Evolutionary conservation across 2,888 invertebrate species (phyloP), one percentile per base, ranked within the genome.

Genomic region (Athalia rosae): DNA sequence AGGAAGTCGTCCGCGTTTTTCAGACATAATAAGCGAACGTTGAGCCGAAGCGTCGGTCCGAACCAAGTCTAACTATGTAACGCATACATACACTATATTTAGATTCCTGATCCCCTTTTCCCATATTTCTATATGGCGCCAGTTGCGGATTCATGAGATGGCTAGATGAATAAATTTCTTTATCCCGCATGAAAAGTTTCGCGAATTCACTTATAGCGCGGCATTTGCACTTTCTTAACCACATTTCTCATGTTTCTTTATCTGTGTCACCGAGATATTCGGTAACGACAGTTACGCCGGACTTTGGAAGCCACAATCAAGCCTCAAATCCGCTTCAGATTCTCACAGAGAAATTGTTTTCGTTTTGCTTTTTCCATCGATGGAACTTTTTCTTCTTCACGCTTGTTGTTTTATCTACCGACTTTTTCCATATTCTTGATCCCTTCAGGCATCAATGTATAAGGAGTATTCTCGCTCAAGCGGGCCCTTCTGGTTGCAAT

Each of bases 231-330:
- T 56, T 67, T 53, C 9, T 53, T 41, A 41, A 67, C 53, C 11
- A 28, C 53, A 67, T 53, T 67, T 53, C 41, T 53, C 4, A 53
- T 9, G 28, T 28, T 41, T 8, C 9, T 67, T 67, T 50, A 4
- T 41, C 67, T 41, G 50, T 28, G 28, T 48, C 9, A 3, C 50
- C 15, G 50, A 50, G 28, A 4, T 50, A 50, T 50, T 15, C 15
- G 50, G 15, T 53, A 67, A 53, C 67, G 67, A 67, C 43, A 53
- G 28, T 67, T 9, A n/a, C 5, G 41, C 53, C 41, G 4, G 67
- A 67, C 53, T 67, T 53, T 41, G 53, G 11, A 9, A 41, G 50
- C 9, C 4, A 41, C 9, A n/a, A 11, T 53, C n/a, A 11, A 9
- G 9, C 7, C 53, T 53, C 53, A 28, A 28, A 28, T 28, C 2